Evolutionary conservation across 2,797 vertebrate species (phyloP).

Genomic region (Mormyrops boulengeri): DNA sequence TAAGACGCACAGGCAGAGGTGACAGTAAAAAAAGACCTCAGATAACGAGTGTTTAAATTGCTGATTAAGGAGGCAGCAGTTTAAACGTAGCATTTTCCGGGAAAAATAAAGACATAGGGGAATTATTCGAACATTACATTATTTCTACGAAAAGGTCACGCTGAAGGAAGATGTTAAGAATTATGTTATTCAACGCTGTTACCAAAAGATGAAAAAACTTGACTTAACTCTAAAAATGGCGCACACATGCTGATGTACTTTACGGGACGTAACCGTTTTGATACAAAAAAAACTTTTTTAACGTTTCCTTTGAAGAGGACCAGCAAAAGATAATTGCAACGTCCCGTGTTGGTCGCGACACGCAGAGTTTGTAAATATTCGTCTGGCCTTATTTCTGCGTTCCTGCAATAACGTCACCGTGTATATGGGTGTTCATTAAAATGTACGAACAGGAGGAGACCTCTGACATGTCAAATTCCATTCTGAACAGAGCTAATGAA

Average conservation of each 20-base stretch:
- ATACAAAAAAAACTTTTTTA: constrained; percentile 23
- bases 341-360: constrained; percentile 17
- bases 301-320: constrained; percentile 11
- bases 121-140: background rate
- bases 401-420: constrained; percentile 53
- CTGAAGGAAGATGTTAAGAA: constrained; percentile 2
- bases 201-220: constrained; percentile 20
- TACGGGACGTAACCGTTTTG: constrained; percentile 28
- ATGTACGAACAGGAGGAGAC: background rate
- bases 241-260: constrained; percentile 34
- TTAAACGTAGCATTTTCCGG: constrained; percentile 4
- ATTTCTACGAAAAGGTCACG: background rate
- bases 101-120: background rate
- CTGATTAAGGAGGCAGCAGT: background rate
- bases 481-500: constrained; percentile 12
- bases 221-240: constrained; percentile 34
- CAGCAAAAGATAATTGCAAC: constrained; percentile 9
- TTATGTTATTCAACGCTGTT: constrained; percentile 19
- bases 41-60: background rate
- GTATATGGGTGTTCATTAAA: constrained; percentile 20
- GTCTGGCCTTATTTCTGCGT: constrained; percentile 45
- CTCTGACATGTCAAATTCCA: background rate
- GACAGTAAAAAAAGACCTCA: background rate
- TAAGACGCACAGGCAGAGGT: background rate
- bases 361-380: constrained; percentile 23